Percentiles rank a stretch among this genome's conserved stretches.
Evolutionary conservation across 1,140 invertebrate species (phyloP).

Genomic region (Drosophila virilis): DNA sequence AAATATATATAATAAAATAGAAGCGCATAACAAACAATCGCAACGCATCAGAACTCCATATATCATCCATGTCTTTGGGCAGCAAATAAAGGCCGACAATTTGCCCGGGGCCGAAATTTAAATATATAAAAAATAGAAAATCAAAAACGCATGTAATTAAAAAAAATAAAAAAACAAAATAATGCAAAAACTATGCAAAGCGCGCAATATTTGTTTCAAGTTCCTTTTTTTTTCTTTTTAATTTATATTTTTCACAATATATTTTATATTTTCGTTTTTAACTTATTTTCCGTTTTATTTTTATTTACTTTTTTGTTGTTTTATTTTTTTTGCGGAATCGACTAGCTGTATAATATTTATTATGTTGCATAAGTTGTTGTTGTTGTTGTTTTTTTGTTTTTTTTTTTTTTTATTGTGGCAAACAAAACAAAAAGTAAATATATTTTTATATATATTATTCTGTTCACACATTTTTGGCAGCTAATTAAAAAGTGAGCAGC

Average conservation of each 20-base stretch:
- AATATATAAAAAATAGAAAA: neutral
- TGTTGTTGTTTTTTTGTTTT: neutral
- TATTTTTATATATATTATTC: neutral
- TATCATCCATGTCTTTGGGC: conserved; percentile 2
- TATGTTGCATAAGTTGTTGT: conserved; percentile 10
- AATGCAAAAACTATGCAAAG: conserved; percentile 2
- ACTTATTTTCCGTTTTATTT: neutral
- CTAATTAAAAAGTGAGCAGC: conserved; percentile 43
- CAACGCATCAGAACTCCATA: neutral
- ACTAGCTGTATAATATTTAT: conserved; percentile 39
- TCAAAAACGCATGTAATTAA: neutral
- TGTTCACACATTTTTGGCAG: conserved; percentile 15
- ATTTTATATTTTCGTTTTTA: neutral
- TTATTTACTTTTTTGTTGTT: neutral
- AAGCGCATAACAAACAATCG: conserved; percentile 1
- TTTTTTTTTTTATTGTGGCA: conserved; percentile 7
- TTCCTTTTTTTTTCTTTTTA: neutral
- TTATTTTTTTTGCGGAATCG: conserved; percentile 11
- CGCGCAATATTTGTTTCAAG: conserved; percentile 2
- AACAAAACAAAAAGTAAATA: conserved; percentile 2
- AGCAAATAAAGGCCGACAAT: neutral
- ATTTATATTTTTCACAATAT: neutral
- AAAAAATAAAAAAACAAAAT: no score
- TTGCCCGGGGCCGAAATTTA: neutral
- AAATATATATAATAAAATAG: neutral